Evolutionary conservation across 2,888 invertebrate genomes (phyloP), one percentile per base, ranked within the genome.

Genomic region (Hydroisotoma schaefferi): DNA sequence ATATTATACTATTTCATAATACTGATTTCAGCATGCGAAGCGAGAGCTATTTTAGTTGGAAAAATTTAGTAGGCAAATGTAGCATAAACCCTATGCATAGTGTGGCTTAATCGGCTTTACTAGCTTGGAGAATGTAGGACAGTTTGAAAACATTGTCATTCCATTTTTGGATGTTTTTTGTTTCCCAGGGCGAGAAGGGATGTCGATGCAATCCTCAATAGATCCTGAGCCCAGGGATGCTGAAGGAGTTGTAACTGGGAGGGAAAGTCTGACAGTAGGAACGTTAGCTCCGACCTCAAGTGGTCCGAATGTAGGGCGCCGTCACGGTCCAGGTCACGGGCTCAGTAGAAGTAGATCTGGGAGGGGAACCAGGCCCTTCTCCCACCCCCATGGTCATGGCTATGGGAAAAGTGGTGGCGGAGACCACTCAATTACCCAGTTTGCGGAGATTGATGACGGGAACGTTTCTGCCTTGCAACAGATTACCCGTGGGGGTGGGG

Each of bases 361-460:
- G 23, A 56, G 73, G 33, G 69, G 73, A 10, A 58, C 60, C 15
- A 56, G 71, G 18, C 73, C 73, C 5, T 71, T 67, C 47, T 71
- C 71, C 23, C 73, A 71, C 57, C 71, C 71, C 15, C 70, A 70
- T 28, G 61, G 62, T 55, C 68, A 68, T 55, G 65, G 65, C 25
- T 55, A 61, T 37, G 63, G 63, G 3, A 64, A 64, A 40, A 62
- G 59, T 57, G 66, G 68, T 12, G n/a, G n/a, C n/a, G 71, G 88
- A 4, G 92, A 93, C 75, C 87, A 89, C 74, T 91, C 91, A 58
- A 85, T 87, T 73, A 89, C 89, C 4, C 93, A 94, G 76, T 93
- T 90, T 77, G 94, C 93, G 0, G 84, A 93, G 63, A 92, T 92
- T 76, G 94, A 94, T 75, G 94, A 94, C 75, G 93, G 93, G 70